Percentiles rank a stretch among this genome's conserved stretches.
Conservation (phyloP, 2,113 vertebrate genomes). For the Ptilorrhoa leucosticta region DNA sequence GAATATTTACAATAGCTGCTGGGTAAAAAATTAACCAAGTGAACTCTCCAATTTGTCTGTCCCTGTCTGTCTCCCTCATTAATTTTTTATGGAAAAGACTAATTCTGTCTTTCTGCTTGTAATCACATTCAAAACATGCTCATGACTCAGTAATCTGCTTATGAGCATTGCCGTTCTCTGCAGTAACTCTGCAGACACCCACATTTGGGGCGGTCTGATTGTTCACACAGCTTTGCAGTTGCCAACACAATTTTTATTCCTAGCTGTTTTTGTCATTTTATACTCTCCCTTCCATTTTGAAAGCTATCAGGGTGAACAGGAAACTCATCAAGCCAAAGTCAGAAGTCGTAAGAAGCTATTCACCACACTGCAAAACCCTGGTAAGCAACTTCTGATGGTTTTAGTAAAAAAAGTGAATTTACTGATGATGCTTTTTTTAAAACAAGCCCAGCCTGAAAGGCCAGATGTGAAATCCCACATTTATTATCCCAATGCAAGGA, state of each 20-base stretch:
- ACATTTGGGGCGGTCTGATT: conserved; percentile 2
- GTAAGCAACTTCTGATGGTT: conserved; percentile 36
- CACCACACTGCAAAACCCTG: conserved; percentile 8
- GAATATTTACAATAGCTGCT: conserved; percentile 24
- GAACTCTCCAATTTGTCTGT: conserved; percentile 34
- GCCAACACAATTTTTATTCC: conserved; percentile 13
- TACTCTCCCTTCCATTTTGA: conserved; percentile 16
- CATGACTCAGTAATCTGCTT: conserved; percentile 42
- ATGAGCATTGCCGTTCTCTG: not conserved
- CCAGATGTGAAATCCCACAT: not conserved
- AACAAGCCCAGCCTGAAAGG: conserved; percentile 31
- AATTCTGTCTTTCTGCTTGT: conserved; percentile 22
- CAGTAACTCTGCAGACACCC: not conserved
- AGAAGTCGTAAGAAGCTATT: conserved; percentile 35
- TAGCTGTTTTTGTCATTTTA: not conserved
- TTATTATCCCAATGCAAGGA: not conserved
- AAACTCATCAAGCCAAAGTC: conserved; percentile 45
- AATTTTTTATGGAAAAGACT: conserved; percentile 49
- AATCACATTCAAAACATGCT: conserved; percentile 45
- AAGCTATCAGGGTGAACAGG: conserved; percentile 33
- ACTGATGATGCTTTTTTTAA: not conserved
- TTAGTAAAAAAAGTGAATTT: not conserved
- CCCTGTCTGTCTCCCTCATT: not conserved
- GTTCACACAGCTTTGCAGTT: conserved; percentile 13
- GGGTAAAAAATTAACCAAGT: conserved; percentile 37